phyloP scores from a whole-genome alignment of 2,113 vertebrate genomes.

The Atlantisia rogersi region DNA sequence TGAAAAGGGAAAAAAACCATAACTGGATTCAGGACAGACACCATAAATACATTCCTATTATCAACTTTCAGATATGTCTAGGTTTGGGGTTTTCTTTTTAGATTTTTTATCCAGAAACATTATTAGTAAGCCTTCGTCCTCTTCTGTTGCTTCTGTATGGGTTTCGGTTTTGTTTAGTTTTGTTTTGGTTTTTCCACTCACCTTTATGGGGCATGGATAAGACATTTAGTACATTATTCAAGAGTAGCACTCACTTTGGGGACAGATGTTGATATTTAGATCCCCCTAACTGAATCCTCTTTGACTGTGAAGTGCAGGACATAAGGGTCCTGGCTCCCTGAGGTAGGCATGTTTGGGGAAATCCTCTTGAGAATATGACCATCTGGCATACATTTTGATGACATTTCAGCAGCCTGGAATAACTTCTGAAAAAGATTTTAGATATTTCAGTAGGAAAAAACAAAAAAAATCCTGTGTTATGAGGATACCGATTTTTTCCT shows the following conservation, averaged over 20 bases:
- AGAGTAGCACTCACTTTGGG: not conserved
- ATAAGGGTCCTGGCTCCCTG: not conserved
- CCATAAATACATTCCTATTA: not conserved
- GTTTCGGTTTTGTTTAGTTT: too few relatives aligned
- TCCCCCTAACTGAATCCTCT: not conserved
- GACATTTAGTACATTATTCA: not conserved
- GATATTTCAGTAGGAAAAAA: not conserved
- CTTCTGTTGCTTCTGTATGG: not conserved
- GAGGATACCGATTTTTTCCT: not conserved
- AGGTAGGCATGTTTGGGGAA: not conserved
- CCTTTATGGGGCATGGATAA: not conserved
- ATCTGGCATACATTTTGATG: conserved; percentile 22
- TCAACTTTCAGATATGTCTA: not conserved
- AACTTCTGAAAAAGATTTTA: not conserved
- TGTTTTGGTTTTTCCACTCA: not conserved
- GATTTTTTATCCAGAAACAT: not conserved
- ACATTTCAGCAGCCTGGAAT: not conserved
- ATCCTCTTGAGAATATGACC: not conserved
- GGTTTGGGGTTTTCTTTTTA: not conserved
- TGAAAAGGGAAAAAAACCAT: not conserved
- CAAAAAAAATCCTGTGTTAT: not conserved
- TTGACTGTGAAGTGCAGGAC: not conserved
- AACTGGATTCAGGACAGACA: not conserved
- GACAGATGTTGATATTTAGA: conserved; percentile 49
- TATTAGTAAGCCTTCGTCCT: not conserved